Evolutionary conservation across 2,113 vertebrate genomes (phyloP).

Genomic region (Litocranius walleri): DNA sequence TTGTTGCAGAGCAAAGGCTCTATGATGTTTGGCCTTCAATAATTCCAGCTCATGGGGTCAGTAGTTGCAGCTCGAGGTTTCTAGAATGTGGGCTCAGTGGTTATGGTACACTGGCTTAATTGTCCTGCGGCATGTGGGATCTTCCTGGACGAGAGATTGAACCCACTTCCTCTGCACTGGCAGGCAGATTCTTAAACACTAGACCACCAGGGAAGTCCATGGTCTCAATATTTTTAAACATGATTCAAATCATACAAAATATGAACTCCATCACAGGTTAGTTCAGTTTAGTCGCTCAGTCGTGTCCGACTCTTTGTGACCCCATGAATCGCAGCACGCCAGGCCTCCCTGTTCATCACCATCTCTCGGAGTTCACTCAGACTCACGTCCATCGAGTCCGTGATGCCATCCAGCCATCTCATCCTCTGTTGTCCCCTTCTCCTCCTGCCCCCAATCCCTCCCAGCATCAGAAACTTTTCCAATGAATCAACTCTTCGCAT

Average conservation of each 20-base stretch:
- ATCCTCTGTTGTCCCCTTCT: too few relatives aligned
- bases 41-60: neutral
- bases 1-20: neutral
- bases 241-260: neutral
- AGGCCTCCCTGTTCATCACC: too few relatives aligned
- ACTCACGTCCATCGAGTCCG: too few relatives aligned
- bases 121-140: neutral
- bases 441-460: too few relatives aligned
- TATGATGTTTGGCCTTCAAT: neutral
- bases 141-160: neutral
- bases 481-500: too few relatives aligned
- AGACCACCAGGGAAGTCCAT: neutral
- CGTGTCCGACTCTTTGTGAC: accelerated
- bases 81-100: neutral
- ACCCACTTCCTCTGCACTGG: neutral
- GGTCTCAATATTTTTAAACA: neutral
- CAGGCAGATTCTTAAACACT: neutral
- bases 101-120: neutral
- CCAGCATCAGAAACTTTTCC: too few relatives aligned
- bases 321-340: too few relatives aligned
- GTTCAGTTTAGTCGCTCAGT: too few relatives aligned
- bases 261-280: neutral
- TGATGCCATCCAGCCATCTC: too few relatives aligned
- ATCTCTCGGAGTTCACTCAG: too few relatives aligned
- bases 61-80: neutral